phyloP scores from a whole-genome alignment of 2,888 invertebrate species.

The Seira ritae region DNA sequence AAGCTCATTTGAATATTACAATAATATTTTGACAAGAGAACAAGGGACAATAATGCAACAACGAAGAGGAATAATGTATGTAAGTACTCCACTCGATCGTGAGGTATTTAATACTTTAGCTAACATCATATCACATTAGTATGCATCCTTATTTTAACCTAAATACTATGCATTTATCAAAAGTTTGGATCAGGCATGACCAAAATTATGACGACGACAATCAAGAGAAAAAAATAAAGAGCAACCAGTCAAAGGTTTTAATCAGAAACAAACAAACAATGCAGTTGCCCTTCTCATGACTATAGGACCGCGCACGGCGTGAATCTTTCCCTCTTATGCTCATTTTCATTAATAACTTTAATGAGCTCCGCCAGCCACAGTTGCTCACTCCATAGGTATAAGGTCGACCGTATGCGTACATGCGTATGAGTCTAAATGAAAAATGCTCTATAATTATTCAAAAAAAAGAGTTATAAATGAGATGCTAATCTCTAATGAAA shows the following conservation, averaged over 20 bases:
- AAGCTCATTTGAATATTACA: constrained; percentile 47
- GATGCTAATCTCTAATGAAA: neutral
- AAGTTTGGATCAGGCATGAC: constrained; percentile 48
- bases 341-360: constrained; percentile 11
- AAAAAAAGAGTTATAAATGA: too few relatives aligned
- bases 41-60: constrained; percentile 15
- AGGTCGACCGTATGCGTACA: neutral
- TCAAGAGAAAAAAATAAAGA: constrained; percentile 30
- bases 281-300: constrained; percentile 49
- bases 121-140: too few relatives aligned
- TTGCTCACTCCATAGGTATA: too few relatives aligned
- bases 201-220: too few relatives aligned
- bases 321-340: constrained; percentile 3
- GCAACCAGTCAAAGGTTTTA: constrained; percentile 42
- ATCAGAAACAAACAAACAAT: constrained; percentile 43
- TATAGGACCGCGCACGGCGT: constrained; percentile 9
- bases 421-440: neutral
- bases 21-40: constrained; percentile 47
- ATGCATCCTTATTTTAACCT: constrained; percentile 30
- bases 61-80: neutral
- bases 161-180: constrained; percentile 55
- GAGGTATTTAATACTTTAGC: too few relatives aligned
- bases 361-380: neutral
- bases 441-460: neutral
- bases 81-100: too few relatives aligned